Conservation (phyloP, 2,888 invertebrate species). For the Itoplectis maculator region DNA sequence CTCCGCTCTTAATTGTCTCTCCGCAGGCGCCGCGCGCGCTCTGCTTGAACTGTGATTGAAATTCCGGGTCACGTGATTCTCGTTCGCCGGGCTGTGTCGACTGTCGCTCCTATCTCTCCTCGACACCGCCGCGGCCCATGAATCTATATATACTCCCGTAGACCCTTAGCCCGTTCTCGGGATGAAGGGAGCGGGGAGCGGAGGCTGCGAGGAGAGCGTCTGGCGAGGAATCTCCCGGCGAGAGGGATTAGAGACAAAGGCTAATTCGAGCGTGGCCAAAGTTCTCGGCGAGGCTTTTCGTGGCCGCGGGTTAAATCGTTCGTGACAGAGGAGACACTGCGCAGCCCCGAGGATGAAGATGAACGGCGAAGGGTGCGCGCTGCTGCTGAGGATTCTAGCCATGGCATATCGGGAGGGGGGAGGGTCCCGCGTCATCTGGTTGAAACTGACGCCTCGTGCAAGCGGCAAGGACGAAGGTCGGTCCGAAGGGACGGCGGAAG, state of each 20-base stretch:
- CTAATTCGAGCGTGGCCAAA: slow-evolving; percentile 64
- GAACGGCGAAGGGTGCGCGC: slow-evolving; percentile 34
- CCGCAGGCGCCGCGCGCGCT: slow-evolving; percentile 48
- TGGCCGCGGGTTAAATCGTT: slow-evolving; percentile 60
- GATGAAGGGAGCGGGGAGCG: background rate
- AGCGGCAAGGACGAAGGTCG: slow-evolving; percentile 13
- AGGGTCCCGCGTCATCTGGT: slow-evolving; percentile 20
- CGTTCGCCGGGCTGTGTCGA: slow-evolving; percentile 52
- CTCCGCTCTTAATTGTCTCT: slow-evolving; percentile 67
- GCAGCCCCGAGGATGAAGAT: slow-evolving; percentile 19
- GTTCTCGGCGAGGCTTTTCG: slow-evolving; percentile 61
- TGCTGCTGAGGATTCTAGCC: slow-evolving; percentile 14
- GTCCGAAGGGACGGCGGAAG: background rate
- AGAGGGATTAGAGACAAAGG: slow-evolving; percentile 65
- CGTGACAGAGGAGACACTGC: slow-evolving; percentile 44
- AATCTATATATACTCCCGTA: slow-evolving; percentile 41
- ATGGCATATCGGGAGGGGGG: too few relatives aligned
- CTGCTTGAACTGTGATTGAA: slow-evolving; percentile 68
- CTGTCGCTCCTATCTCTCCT: slow-evolving; percentile 43
- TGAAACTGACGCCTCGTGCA: slow-evolving; percentile 18
- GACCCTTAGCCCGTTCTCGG: slow-evolving; percentile 58
- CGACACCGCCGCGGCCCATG: slow-evolving; percentile 47
- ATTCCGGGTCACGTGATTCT: slow-evolving; percentile 68
- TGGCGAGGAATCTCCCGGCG: slow-evolving; percentile 43
- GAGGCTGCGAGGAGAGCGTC: slow-evolving; percentile 18